Percentiles rank a stretch among this genome's conserved stretches.
phyloP scores from a whole-genome alignment of 2,888 invertebrate genomes.

The Parnassius mnemosyne region DNA sequence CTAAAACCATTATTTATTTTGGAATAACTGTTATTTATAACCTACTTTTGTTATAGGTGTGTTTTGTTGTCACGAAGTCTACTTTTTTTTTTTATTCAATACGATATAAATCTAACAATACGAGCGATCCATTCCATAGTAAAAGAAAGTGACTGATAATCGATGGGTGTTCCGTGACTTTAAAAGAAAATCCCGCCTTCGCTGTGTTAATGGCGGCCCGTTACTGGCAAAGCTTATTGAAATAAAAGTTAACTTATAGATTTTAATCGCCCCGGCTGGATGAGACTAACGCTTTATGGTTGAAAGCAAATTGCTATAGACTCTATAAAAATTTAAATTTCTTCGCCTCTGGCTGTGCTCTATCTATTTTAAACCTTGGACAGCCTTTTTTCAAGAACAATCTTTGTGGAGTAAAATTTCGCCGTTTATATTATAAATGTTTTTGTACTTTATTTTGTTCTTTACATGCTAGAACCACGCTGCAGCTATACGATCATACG shows the following conservation, averaged over 20 bases:
- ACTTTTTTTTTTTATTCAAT: not conserved
- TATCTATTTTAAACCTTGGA: no score
- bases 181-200: conserved; percentile 8
- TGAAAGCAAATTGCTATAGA: conserved; percentile 8
- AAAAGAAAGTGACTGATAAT: conserved; percentile 5
- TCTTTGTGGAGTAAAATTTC: no score
- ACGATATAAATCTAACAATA: conserved; percentile 6
- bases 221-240: conserved; percentile 14
- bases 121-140: not conserved
- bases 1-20: no score
- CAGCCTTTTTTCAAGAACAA: no score
- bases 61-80: not conserved
- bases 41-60: no score
- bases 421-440: no score
- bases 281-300: conserved; percentile 6
- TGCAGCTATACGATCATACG: no score
- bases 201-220: conserved; percentile 11
- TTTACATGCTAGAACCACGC: no score
- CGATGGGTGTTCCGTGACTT: conserved; percentile 11
- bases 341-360: not conserved
- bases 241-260: conserved; percentile 10
- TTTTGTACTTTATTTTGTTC: no score
- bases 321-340: conserved; percentile 11
- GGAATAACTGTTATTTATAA: no score
- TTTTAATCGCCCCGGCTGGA: not conserved